A percentile compares a stretch with the other conserved stretches of the same genome.
Conservation (phyloP, 2,113 vertebrate species). For the Ahaetulla prasina region DNA sequence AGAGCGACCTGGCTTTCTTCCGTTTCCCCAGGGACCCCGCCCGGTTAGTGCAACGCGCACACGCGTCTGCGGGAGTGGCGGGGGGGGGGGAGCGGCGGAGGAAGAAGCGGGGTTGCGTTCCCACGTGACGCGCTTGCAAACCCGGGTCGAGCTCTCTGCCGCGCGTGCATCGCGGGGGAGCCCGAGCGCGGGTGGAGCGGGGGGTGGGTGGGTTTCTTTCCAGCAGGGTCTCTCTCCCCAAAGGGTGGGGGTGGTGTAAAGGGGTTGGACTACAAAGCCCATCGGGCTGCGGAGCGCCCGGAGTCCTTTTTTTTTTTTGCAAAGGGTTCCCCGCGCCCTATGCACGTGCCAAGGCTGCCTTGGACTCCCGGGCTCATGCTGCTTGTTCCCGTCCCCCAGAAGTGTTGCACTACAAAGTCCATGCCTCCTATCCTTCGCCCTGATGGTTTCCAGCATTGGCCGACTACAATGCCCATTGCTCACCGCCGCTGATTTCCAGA, state of each 20-base stretch:
- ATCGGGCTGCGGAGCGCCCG: not conserved
- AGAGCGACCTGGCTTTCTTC: constrained; percentile 77
- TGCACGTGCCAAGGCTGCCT: not conserved
- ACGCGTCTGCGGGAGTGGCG: rapidly evolving
- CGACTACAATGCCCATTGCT: not conserved
- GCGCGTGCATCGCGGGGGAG: not conserved
- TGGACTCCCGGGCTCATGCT: not conserved
- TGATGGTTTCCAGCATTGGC: not conserved
- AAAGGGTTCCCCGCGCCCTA: not conserved
- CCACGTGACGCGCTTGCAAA: not conserved
- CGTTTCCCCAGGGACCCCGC: constrained; percentile 73
- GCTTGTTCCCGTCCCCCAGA: not conserved
- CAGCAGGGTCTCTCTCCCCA: not conserved
- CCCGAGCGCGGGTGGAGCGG: not conserved
- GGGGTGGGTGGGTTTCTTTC: not conserved
- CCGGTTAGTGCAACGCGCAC: constrained; percentile 64
- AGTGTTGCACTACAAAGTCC: not conserved
- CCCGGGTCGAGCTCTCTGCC: not conserved
- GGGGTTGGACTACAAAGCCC: not conserved
- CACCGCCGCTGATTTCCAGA: not conserved
- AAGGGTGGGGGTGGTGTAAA: not conserved
- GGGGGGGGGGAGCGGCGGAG: not conserved
- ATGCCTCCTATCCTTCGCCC: not conserved
- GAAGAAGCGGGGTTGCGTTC: not conserved
- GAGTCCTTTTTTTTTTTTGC: not conserved